Evolutionary conservation across 2,797 vertebrate genomes (phyloP).

Genomic region (Lateolabrax maculatus): DNA sequence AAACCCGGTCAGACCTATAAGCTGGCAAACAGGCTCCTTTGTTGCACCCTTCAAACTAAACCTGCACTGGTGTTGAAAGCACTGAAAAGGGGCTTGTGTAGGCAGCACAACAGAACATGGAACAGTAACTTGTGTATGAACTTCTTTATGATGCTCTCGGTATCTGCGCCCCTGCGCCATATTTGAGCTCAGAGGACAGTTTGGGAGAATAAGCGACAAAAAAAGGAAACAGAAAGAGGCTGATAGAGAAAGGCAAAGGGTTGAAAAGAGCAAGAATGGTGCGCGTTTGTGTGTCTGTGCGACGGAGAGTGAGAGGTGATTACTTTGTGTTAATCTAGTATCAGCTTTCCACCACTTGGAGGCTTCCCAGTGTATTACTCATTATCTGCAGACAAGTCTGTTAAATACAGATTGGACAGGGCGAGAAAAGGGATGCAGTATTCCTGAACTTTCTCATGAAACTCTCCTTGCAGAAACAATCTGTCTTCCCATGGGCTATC

Average conservation of each 20-base stretch:
- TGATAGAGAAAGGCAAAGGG: conserved; percentile 10
- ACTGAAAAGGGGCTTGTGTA: conserved; percentile 4
- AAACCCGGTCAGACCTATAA: conserved; percentile 34
- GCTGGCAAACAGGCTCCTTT: conserved; percentile 41
- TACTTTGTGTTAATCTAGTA: conserved; percentile 79
- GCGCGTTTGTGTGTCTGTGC: conserved; percentile 38
- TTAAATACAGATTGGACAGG: conserved; percentile 79
- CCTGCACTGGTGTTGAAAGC: conserved; percentile 30
- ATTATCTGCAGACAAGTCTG: conserved; percentile 77
- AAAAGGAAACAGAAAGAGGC: conserved; percentile 15
- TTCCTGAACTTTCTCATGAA: conserved; percentile 70
- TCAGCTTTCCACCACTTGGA: conserved; percentile 75
- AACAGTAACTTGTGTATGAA: conserved; percentile 30
- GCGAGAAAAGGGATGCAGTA: conserved; percentile 42
- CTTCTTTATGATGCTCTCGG: conserved; percentile 8
- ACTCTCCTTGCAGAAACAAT: conserved; percentile 41
- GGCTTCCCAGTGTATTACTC: conserved; percentile 69
- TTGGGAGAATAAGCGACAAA: conserved; percentile 32
- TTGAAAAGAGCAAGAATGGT: conserved; percentile 39
- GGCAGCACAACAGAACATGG: conserved; percentile 31
- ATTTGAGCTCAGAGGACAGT: conserved; percentile 34
- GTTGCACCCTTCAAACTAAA: conserved; percentile 52
- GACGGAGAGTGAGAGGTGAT: conserved; percentile 60
- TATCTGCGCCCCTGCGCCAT: conserved; percentile 8
- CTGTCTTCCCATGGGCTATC: conserved; percentile 55